Conservation (phyloP, 2,888 invertebrate genomes). For the Galerucella calmariensis region DNA sequence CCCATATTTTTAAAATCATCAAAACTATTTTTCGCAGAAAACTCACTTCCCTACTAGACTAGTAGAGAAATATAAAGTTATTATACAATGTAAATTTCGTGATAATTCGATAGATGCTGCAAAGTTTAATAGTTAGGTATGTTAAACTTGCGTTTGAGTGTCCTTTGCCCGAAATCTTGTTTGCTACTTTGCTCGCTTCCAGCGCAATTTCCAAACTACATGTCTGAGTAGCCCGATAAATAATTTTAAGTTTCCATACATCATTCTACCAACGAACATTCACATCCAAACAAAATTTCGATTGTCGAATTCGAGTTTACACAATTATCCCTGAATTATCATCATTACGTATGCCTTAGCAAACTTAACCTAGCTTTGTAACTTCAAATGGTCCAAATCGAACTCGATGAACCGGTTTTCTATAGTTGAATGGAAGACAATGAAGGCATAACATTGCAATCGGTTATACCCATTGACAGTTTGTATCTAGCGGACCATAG, state of each 20-base stretch:
- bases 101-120: slow-evolving; percentile 20
- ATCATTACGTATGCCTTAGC: slow-evolving; percentile 27
- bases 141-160: slow-evolving; percentile 36
- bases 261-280: not conserved
- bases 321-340: slow-evolving; percentile 19
- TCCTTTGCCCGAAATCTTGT: slow-evolving; percentile 30
- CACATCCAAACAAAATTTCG: not conserved
- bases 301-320: not conserved
- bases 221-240: too few species aligned
- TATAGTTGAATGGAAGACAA: slow-evolving; percentile 39
- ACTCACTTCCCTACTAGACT: too few species aligned
- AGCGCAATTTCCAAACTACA: not conserved
- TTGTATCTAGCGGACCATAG: slow-evolving; percentile 10
- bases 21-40: too few species aligned
- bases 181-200: not conserved
- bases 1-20: too few species aligned
- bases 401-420: slow-evolving; percentile 27
- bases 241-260: too few species aligned
- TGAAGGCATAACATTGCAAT: slow-evolving; percentile 22
- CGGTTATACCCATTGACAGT: slow-evolving; percentile 27
- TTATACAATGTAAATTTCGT: not conserved
- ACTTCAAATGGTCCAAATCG: slow-evolving; percentile 23
- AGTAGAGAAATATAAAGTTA: not conserved
- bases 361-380: slow-evolving; percentile 22
- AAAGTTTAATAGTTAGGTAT: slow-evolving; percentile 31